Conservation (phyloP, 2,888 invertebrate species). For the Stenichneumon culpator region DNA sequence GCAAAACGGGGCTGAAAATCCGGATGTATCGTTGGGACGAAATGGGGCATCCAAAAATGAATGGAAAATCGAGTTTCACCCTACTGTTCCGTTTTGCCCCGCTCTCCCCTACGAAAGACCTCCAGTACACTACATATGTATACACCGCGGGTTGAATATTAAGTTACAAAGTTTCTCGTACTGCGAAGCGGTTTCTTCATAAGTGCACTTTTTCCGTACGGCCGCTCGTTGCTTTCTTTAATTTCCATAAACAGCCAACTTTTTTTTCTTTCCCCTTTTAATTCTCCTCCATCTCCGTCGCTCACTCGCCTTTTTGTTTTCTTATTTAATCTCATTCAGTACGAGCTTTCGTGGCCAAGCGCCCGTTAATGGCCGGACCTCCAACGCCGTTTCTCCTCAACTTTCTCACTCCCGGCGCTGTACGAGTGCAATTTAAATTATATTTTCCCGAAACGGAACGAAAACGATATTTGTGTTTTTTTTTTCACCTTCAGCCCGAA, state of each 20-base stretch:
- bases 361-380: constrained; percentile 33
- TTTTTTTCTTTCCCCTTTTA: neutral
- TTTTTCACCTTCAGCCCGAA: constrained; percentile 21
- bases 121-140: neutral
- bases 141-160: constrained; percentile 14
- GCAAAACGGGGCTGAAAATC: no score
- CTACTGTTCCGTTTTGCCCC: no score
- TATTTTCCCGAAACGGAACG: constrained; percentile 39
- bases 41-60: no score
- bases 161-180: constrained; percentile 25
- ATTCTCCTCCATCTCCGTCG: constrained; percentile 1
- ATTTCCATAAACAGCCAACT: constrained; percentile 35
- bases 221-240: constrained; percentile 2
- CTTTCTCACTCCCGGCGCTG: constrained; percentile 23
- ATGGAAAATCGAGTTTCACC: no score
- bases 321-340: constrained; percentile 12
- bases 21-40: no score
- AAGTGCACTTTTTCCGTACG: constrained; percentile 7
- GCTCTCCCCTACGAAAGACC: neutral
- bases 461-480: constrained; percentile 40
- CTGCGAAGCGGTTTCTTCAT: neutral
- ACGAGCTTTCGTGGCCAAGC: constrained; percentile 19
- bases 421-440: constrained; percentile 53
- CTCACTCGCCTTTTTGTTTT: neutral
- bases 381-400: constrained; percentile 30